Evolutionary conservation across 2,113 vertebrate genomes (phyloP), one percentile per base, ranked within the genome.

Genomic region (Cercocebus atys): DNA sequence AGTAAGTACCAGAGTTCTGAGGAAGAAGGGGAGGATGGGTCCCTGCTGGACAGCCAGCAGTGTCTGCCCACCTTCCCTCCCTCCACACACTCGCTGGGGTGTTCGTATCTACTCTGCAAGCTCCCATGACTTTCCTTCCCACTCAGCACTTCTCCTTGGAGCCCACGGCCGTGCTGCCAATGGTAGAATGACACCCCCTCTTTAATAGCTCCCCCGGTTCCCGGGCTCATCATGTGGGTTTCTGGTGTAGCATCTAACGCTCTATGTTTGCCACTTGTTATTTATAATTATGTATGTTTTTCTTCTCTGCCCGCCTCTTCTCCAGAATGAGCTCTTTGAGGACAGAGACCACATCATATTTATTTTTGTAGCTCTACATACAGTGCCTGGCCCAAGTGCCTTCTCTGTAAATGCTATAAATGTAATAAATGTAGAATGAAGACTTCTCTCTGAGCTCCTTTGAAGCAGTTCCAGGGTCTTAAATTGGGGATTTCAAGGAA

Each of bases 61-160:
- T 13, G 23, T 59, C 57, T 2, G 2, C 18, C 66, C 3, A 6
- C 76, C 66, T 79, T 14, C 20, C 43, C 10, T 30, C 32, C 8
- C 5, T 22, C 25, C 59, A 14, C 20, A 8, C 2, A 22, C 32
- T 52, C 35, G 27, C 5, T n/a, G 43, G 84, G 50, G 22, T n/a
- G 18, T 35, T 55, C 72, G 23, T 0, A 0, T 2, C 13, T 17
- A 45, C 55, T 30, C 38, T 18, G 3, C 32, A 30, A 27, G 27
- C 7, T 30, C 17, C 12, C 6, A 22, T 3, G 2, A 16, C 76
- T 52, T 11, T 43, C 52, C 22, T 5, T 14, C 40, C 6, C 35
- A 6, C 45, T 9, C 50, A 38, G 52, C 11, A 32, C 5, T 6
- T 43, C n/a, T 11, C 0, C 23, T 52, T 16, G 16, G 55, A n/a